phyloP scores from a whole-genome alignment of 2,888 invertebrate species.

The Zele albiditarsus region DNA sequence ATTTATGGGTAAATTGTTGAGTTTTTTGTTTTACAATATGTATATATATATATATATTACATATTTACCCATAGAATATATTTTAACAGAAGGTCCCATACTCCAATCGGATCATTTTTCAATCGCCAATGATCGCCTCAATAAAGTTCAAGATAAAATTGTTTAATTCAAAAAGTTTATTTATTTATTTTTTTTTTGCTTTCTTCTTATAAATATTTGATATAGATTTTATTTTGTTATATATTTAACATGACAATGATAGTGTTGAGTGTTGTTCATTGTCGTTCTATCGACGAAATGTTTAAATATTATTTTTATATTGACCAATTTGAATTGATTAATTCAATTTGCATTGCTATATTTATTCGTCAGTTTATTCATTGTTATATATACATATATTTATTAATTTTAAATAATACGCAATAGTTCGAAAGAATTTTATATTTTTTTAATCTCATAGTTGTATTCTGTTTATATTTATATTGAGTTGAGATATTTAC shows the following conservation, averaged over 20 bases:
- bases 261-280: not conserved
- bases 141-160: constrained; percentile 29
- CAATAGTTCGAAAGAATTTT: constrained; percentile 48
- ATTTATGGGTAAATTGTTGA: not conserved
- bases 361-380: not conserved
- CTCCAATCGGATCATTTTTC: constrained; percentile 35
- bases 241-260: not conserved
- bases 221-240: not conserved
- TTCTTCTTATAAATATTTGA: not conserved
- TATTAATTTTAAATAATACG: constrained; percentile 42
- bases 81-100: constrained; percentile 41
- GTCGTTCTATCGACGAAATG: constrained; percentile 26
- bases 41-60: not conserved
- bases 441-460: too few relatives aligned
- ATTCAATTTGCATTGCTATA: not conserved
- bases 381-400: not conserved
- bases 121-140: constrained; percentile 23
- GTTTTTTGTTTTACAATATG: not conserved
- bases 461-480: too few relatives aligned
- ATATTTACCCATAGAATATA: constrained; percentile 17
- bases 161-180: constrained; percentile 31
- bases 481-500: not conserved
- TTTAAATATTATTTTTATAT: constrained; percentile 1
- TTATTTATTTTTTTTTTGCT: not conserved
- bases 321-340: not conserved